Percentiles rank a stretch among this genome's conserved stretches.
These are phyloP conservation scores for Epinotia bilunana DNA, from an alignment of 2,888 invertebrate genomes.

Conservation along the genomic window DNA sequence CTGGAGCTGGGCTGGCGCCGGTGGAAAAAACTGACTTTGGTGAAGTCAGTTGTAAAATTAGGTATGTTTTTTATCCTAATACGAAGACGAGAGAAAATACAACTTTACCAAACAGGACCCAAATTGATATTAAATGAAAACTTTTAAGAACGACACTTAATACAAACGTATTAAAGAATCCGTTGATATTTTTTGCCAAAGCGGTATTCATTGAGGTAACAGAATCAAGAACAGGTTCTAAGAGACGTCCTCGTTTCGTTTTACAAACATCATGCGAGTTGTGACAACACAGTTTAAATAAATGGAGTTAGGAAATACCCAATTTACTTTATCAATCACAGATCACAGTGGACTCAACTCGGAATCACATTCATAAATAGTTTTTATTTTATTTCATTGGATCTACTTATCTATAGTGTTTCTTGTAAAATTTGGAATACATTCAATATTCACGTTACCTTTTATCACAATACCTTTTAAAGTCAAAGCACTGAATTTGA, in stretches of 20 bases:
- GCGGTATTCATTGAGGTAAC: constrained; percentile 65
- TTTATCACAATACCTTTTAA: not conserved
- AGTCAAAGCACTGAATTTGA: constrained; percentile 3
- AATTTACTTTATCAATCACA: constrained; percentile 4
- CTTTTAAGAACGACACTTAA: constrained; percentile 18
- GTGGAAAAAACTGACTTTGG: constrained; percentile 55
- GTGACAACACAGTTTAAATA: constrained; percentile 57
- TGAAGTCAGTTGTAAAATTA: constrained; percentile 58
- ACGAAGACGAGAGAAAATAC: not conserved
- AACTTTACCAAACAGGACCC: constrained; percentile 17
- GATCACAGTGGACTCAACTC: not conserved
- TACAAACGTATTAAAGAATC: constrained; percentile 26
- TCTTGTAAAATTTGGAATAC: not conserved
- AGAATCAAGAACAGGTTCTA: constrained; percentile 63
- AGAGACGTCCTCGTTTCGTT: constrained; percentile 66
- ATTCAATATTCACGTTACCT: not conserved
- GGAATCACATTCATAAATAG: not conserved
- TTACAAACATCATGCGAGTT: constrained; percentile 60
- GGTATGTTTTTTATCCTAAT: constrained; percentile 44
- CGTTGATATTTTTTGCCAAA: constrained; percentile 46
- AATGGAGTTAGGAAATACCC: constrained; percentile 23
- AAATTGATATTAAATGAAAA: constrained; percentile 23
- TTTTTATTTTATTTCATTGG: not conserved
- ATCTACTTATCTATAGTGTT: not conserved
- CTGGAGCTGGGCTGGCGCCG: constrained; percentile 59